Percentiles rank a stretch among this genome's conserved stretches.
These are phyloP conservation scores for Sphenodon punctatus DNA, from an alignment of 2,797 vertebrate genomes.

Conservation along the genomic window DNA sequence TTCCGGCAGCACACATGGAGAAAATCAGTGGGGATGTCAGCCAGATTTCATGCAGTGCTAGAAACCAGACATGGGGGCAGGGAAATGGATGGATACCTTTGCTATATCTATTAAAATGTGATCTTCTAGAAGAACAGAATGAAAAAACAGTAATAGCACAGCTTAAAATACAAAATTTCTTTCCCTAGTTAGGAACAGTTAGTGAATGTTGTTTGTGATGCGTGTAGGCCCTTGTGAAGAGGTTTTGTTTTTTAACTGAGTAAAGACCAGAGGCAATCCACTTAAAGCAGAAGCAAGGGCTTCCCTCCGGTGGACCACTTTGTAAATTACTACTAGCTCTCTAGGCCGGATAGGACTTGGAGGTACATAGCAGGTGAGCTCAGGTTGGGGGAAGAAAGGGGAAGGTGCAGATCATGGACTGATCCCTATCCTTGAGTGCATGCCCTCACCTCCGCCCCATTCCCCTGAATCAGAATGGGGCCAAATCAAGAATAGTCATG, in stretches of 20 bases:
- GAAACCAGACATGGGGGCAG: background rate
- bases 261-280: background rate
- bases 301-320: too few relatives aligned
- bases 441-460: too few relatives aligned
- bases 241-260: background rate
- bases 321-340: too few relatives aligned
- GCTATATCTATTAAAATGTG: background rate
- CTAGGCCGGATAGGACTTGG: too few relatives aligned
- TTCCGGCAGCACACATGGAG: background rate
- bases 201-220: fast-evolving
- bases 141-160: background rate
- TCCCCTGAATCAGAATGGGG: too few relatives aligned
- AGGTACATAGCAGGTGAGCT: too few relatives aligned
- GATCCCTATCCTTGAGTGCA: background rate
- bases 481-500: too few relatives aligned
- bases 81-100: background rate
- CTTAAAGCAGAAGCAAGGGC: too few relatives aligned
- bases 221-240: background rate
- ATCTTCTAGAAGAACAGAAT: background rate
- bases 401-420: too few relatives aligned
- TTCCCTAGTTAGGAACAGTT: background rate
- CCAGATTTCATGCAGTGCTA: background rate
- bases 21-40: background rate
- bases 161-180: background rate
- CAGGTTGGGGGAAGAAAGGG: too few relatives aligned